A percentile compares a stretch with the other conserved stretches of the same genome.
phyloP scores from a whole-genome alignment of 2,797 vertebrate genomes.

The Zenarchopterus dispar region DNA sequence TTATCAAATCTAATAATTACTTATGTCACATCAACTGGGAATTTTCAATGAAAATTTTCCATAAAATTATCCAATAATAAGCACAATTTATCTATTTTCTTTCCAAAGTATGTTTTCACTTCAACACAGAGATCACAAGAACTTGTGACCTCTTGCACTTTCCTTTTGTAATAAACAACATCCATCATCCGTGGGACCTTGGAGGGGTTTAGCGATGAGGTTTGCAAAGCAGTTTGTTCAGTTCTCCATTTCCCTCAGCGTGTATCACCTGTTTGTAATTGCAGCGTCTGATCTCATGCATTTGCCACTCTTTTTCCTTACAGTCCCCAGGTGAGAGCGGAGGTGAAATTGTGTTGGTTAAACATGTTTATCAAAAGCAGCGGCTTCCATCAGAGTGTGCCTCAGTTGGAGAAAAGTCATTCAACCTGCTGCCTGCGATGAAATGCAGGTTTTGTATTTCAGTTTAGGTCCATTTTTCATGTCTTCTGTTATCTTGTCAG shows the following conservation, averaged over 20 bases:
- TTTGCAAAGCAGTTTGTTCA: slow-evolving; percentile 46
- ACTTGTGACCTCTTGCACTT: slow-evolving; percentile 25
- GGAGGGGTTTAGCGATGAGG: slow-evolving; percentile 53
- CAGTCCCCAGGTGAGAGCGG: not conserved
- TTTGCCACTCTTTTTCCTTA: slow-evolving; percentile 31
- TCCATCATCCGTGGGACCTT: slow-evolving; percentile 49
- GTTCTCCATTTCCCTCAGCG: slow-evolving; percentile 39
- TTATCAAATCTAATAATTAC: no score
- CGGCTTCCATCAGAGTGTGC: slow-evolving; percentile 23
- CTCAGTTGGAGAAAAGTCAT: not conserved
- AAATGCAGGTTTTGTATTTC: no score
- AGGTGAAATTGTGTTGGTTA: slow-evolving; percentile 15
- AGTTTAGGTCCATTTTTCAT: no score
- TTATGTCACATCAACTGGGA: no score
- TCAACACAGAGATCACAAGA: slow-evolving; percentile 33
- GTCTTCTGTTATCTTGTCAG: no score
- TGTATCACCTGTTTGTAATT: slow-evolving; percentile 60
- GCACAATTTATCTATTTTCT: no score
- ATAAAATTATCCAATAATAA: no score
- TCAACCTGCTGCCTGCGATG: no score
- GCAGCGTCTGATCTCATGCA: slow-evolving; percentile 40
- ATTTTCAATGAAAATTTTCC: no score
- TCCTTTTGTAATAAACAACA: slow-evolving; percentile 43
- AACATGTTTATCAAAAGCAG: slow-evolving; percentile 20
- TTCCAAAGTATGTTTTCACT: slow-evolving; percentile 1